Evolutionary conservation across 2,888 invertebrate species (phyloP).

Genomic region (Mechanitis mazaeus): DNA sequence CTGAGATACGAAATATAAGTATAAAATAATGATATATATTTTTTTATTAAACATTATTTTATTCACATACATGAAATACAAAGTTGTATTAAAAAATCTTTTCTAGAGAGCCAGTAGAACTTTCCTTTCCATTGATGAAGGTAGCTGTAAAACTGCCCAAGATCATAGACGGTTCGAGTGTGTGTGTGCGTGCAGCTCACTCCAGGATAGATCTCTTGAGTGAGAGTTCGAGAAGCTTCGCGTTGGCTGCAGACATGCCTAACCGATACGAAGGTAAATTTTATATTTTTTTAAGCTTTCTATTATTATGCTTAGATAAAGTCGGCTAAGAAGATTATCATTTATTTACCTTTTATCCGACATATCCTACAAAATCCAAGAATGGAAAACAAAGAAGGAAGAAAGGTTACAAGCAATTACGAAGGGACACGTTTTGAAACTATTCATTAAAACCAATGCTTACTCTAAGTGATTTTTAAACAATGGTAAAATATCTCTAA

Average conservation of each 20-base stretch:
- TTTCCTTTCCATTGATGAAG: constrained; percentile 73
- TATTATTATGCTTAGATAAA: too few relatives aligned
- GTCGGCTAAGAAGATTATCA: too few relatives aligned
- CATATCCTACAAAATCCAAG: too few relatives aligned
- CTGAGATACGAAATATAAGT: too few relatives aligned
- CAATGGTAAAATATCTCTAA: too few relatives aligned
- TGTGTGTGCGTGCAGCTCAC: constrained; percentile 75
- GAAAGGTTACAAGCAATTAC: too few relatives aligned
- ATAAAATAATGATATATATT: background rate
- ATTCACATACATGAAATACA: background rate
- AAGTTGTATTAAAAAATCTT: background rate
- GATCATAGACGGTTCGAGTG: constrained; percentile 70
- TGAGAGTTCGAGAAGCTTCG: constrained; percentile 53
- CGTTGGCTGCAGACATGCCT: constrained; percentile 40
- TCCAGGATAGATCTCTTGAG: constrained; percentile 79
- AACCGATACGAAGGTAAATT: constrained; percentile 51
- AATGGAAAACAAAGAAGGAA: too few relatives aligned
- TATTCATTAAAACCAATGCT: too few relatives aligned
- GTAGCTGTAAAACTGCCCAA: constrained; percentile 73
- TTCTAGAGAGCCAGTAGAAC: constrained; percentile 68
- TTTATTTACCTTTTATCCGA: too few relatives aligned
- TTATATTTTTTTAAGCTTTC: background rate
- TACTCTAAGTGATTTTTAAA: too few relatives aligned
- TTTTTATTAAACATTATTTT: background rate
- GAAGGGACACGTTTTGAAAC: too few relatives aligned